Base-by-base conservation (phyloP, 2,797 vertebrate species). In the Malacoctenus gilli region DNA sequence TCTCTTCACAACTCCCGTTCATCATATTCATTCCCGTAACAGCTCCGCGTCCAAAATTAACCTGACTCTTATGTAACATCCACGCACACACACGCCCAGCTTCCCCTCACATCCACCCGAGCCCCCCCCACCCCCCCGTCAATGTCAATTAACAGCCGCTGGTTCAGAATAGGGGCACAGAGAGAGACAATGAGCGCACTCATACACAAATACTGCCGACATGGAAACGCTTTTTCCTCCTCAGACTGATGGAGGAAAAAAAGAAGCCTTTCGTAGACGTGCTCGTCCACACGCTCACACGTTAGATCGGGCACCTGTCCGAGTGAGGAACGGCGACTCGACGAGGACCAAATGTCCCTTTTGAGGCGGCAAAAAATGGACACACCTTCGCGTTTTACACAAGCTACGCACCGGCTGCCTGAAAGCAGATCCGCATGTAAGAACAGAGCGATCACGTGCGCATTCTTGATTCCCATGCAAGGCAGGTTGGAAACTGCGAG, bases 11-110 rank as follows among this genome's bases (percentile, higher is more conserved):
- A 37, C 61, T 52, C 12, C 38, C 39, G 40, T 42, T 47, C 60
- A 55, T 79, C 60, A 59, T 72, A 76, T 81, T 83, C 42, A 72
- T 75, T 82, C 75, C 70, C 55, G 44, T 68, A 67, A 73, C 59
- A 56, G 70, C 58, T 71, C 43, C 40, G 48, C 57, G 39, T 67
- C 77, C 72, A 75, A 78, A 84, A 79, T 88, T 55, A 86, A 82
- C 72, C 73, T 67, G 41, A 62, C 59, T 75, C 62, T 85, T 85
- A 53, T 36, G 49, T 85, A 85, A 83, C 53, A 56, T n/a, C 46
- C 28, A n/a, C 34, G 35, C 60, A 42, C 39, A 20, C 4, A 31
- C 38, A n/a, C 43, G 18, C 30, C 30, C 42, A 23, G 16, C 42
- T 59, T 34, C 37, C 20, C 8, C 41, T 47, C 56, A 39, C 59